These are phyloP conservation scores for Echeneis naucrates DNA, from an alignment of 2,797 vertebrate genomes.

Conservation along the genomic window DNA sequence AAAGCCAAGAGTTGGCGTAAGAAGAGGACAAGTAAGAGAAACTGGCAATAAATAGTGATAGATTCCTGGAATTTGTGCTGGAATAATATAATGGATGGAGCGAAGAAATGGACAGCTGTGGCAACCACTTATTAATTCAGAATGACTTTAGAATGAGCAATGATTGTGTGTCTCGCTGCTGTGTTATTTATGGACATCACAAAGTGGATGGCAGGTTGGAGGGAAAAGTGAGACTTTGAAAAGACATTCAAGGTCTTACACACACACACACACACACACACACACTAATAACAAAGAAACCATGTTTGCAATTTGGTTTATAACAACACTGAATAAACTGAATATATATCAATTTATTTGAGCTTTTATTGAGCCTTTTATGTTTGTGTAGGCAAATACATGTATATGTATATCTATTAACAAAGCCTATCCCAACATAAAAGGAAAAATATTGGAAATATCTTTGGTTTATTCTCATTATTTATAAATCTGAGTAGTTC, in stretches of 20 bases:
- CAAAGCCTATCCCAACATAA: too few relatives aligned
- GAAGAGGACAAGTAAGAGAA: background rate
- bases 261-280: background rate
- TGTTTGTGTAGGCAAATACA: background rate
- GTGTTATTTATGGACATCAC: slow-evolving; percentile 65
- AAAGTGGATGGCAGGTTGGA: slow-evolving; percentile 63
- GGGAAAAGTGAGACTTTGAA: slow-evolving; percentile 46
- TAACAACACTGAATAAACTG: background rate
- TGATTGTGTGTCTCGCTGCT: slow-evolving; percentile 51
- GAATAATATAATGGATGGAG: slow-evolving; percentile 55
- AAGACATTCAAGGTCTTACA: slow-evolving; percentile 22
- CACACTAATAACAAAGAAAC: background rate
- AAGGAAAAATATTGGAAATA: too few relatives aligned
- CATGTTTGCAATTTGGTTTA: background rate
- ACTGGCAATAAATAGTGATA: too few relatives aligned
- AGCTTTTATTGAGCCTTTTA: background rate
- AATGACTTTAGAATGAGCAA: slow-evolving; percentile 65
- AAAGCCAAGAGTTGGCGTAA: background rate
- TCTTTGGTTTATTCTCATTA: too few relatives aligned
- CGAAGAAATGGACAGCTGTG: slow-evolving; percentile 47
- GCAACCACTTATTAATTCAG: slow-evolving; percentile 64
- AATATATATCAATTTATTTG: background rate
- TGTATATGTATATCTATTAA: too few relatives aligned
- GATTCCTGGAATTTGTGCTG: too few relatives aligned
- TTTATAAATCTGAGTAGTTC: too few relatives aligned